These are phyloP conservation scores for Diorhabda elongata DNA, from an alignment of 1,140 invertebrate genomes.

Conservation along the genomic window DNA sequence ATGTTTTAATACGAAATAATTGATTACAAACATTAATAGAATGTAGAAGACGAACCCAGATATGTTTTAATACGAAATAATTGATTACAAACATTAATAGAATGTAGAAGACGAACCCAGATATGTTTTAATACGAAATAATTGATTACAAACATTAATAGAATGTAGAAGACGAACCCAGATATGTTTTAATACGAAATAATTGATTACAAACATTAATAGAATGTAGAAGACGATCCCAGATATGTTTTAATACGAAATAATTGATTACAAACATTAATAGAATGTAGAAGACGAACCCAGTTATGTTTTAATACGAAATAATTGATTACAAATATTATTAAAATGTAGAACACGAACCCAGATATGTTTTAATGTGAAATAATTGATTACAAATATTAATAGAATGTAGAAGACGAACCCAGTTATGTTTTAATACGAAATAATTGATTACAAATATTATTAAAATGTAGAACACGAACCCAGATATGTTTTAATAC, in stretches of 20 bases:
- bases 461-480: too few relatives aligned
- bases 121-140: too few relatives aligned
- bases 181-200: conserved; percentile 1
- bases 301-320: neutral
- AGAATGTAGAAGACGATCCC: too few relatives aligned
- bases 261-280: neutral
- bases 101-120: too few relatives aligned
- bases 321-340: neutral
- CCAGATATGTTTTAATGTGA: too few relatives aligned
- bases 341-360: too few relatives aligned
- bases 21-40: neutral
- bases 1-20: too few relatives aligned
- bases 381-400: neutral
- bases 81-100: neutral
- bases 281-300: neutral
- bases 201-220: neutral
- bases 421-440: conserved; percentile 1
- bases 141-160: neutral
- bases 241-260: too few relatives aligned
- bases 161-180: neutral
- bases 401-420: neutral
- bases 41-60: neutral
- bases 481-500: too few relatives aligned
- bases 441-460: neutral
- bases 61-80: neutral